phyloP scores from a whole-genome alignment of 2,113 vertebrate species.

The Sinosuthora webbiana region DNA sequence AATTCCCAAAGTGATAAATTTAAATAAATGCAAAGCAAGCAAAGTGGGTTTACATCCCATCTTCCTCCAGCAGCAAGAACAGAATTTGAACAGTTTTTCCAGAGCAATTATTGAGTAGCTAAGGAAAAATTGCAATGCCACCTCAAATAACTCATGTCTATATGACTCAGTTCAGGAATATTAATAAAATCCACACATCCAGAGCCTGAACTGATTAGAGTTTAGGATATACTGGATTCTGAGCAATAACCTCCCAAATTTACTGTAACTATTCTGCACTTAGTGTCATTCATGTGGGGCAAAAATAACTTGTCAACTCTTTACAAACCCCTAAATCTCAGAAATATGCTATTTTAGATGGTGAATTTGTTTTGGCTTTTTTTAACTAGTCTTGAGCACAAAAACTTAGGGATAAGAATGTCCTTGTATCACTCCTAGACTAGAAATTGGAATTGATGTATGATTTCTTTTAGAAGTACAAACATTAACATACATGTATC shows the following conservation, averaged over 20 bases:
- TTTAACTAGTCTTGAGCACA: background rate
- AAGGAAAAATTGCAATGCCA: background rate
- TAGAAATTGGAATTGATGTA: background rate
- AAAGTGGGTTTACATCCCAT: constrained; percentile 25
- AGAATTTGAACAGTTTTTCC: background rate
- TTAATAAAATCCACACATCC: constrained; percentile 21
- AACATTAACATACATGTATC: background rate
- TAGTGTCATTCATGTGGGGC: background rate
- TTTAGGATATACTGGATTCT: background rate
- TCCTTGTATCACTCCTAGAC: background rate
- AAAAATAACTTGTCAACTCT: background rate
- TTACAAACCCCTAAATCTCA: background rate
- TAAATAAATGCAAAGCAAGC: constrained; percentile 35
- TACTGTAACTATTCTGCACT: background rate
- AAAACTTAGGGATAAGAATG: background rate
- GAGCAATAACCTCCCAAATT: background rate
- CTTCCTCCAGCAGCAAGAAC: background rate
- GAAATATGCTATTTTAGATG: background rate
- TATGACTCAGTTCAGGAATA: constrained; percentile 24
- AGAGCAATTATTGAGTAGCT: background rate
- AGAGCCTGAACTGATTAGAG: background rate
- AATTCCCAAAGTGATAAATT: constrained; percentile 27
- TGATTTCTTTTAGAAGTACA: background rate
- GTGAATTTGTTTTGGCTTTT: background rate
- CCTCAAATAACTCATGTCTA: constrained; percentile 27